Evolutionary conservation across 2,797 vertebrate genomes (phyloP).

Genomic region (Pelodytes ibericus): DNA sequence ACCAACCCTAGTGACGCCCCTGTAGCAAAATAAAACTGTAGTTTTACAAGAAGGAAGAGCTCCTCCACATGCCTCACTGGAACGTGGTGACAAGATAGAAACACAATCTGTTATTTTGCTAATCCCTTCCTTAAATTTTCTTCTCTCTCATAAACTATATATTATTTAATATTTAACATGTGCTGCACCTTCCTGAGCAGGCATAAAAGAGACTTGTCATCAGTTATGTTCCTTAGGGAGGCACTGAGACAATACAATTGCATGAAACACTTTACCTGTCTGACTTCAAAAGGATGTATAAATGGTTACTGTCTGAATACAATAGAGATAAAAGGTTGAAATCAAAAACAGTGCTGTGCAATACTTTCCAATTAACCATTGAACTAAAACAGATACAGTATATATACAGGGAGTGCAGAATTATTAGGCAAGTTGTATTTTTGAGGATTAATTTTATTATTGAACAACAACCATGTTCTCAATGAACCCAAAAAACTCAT

Average conservation of each 20-base stretch:
- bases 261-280: background rate
- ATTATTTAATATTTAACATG: constrained; percentile 35
- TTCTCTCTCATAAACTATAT: constrained; percentile 14
- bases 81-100: background rate
- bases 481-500: too few species aligned
- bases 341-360: background rate
- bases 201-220: constrained; percentile 41
- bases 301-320: background rate
- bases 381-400: too few species aligned
- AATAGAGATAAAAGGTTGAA: background rate
- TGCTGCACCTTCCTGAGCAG: background rate
- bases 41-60: background rate
- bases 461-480: too few species aligned
- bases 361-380: background rate
- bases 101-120: too few species aligned
- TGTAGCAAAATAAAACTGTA: too few species aligned
- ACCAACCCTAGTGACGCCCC: too few species aligned
- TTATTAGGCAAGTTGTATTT: too few species aligned
- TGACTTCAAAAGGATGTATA: background rate
- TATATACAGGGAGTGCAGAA: too few species aligned
- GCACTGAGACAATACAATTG: constrained; percentile 36
- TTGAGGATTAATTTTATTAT: too few species aligned
- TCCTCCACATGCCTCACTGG: constrained; percentile 3
- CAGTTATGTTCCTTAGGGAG: constrained; percentile 10
- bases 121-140: too few species aligned